phyloP scores from a whole-genome alignment of 2,797 vertebrate species.

The Silurus aristotelis region DNA sequence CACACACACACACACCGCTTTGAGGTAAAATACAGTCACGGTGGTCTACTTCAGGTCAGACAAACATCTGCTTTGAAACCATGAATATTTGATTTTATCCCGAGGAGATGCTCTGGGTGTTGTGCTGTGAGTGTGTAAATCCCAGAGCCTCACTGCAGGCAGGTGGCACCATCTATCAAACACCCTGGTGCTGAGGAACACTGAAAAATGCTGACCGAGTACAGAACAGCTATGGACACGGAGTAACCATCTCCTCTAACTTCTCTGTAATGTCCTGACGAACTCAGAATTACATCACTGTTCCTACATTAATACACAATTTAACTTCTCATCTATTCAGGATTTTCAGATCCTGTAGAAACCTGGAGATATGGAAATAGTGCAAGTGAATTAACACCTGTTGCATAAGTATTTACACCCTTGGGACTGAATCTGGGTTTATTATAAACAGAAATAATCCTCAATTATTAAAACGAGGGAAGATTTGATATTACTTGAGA shows the following conservation, averaged over 20 bases:
- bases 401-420: neutral
- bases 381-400: neutral
- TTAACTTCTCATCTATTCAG: neutral
- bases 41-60: slow-evolving; percentile 29
- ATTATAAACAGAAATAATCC: neutral
- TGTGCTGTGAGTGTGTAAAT: slow-evolving; percentile 18
- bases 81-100: slow-evolving; percentile 41
- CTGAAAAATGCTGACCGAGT: neutral
- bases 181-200: neutral
- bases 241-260: neutral
- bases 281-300: too few species aligned
- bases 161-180: slow-evolving; percentile 37
- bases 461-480: neutral
- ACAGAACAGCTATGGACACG: neutral
- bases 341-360: neutral
- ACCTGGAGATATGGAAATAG: neutral
- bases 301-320: neutral
- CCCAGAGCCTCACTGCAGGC: slow-evolving; percentile 27
- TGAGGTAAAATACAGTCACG: slow-evolving; percentile 25
- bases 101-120: slow-evolving; percentile 11
- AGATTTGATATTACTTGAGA: neutral
- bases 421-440: neutral
- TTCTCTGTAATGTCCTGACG: neutral
- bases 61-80: slow-evolving; percentile 37
- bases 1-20: neutral